Conservation (phyloP, 2,888 invertebrate genomes). For the Hypercompe scribonia region DNA sequence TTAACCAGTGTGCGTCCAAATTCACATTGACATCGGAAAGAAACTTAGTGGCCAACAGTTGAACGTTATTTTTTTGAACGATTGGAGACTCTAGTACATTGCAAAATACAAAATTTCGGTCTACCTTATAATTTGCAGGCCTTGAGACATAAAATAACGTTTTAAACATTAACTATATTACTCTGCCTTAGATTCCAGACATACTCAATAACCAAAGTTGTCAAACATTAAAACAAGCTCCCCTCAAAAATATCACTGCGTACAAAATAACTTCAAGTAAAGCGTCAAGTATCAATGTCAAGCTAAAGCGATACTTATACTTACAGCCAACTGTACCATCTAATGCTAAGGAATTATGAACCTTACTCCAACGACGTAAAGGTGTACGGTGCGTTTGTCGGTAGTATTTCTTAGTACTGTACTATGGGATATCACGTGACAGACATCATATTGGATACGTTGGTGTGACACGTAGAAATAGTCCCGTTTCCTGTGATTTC, state of each 20-base stretch:
- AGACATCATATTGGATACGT: conserved; percentile 66
- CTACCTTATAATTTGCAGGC: neutral
- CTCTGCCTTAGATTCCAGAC: conserved; percentile 3
- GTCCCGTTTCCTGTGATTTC: conserved; percentile 67
- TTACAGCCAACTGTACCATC: conserved; percentile 39
- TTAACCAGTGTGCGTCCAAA: neutral
- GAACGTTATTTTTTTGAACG: neutral
- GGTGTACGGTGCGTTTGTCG: conserved; percentile 15
- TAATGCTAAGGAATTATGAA: conserved; percentile 44
- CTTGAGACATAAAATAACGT: neutral
- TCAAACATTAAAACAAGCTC: conserved; percentile 47
- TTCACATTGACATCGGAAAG: neutral
- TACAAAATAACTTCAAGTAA: conserved; percentile 55
- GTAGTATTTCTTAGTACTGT: conserved; percentile 39
- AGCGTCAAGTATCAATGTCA: conserved; percentile 75
- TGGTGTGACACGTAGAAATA: conserved; percentile 68
- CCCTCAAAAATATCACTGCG: conserved; percentile 64
- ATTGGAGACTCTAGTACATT: no score
- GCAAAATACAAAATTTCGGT: neutral
- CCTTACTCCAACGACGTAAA: conserved; percentile 39
- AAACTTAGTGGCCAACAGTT: neutral
- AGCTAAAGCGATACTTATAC: conserved; percentile 67
- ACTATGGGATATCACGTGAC: conserved; percentile 67
- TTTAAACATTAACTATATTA: neutral
- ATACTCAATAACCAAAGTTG: conserved; percentile 28